A percentile compares a stretch with the other conserved stretches of the same genome.
Conservation (phyloP, 2,888 invertebrate genomes). For the Drosophila greeni region DNA sequence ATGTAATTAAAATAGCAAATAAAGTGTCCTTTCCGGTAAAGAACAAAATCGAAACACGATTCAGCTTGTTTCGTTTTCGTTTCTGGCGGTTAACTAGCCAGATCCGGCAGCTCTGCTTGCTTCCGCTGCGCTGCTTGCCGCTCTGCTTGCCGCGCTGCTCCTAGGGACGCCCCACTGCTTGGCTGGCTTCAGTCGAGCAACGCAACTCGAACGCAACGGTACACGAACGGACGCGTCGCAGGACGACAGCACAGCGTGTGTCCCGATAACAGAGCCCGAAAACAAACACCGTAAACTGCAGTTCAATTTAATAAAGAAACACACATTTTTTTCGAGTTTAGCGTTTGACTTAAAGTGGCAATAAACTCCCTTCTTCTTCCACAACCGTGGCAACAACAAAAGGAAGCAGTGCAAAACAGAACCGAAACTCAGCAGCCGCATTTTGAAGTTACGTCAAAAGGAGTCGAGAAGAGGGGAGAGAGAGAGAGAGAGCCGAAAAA, state of each 20-base stretch:
- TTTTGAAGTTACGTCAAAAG: constrained; percentile 65
- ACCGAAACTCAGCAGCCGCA: constrained; percentile 23
- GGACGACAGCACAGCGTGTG: constrained; percentile 17
- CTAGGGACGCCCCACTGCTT: constrained; percentile 1
- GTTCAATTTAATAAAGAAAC: constrained; percentile 6
- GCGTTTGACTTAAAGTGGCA: neutral
- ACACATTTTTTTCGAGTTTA: constrained; percentile 26
- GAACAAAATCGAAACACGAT: neutral
- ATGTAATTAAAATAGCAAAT: neutral
- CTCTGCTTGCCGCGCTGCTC: constrained; percentile 2
- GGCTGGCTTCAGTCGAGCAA: constrained; percentile 72
- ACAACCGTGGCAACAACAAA: constrained; percentile 1
- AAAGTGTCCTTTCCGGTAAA: too few relatives aligned
- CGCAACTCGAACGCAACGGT: constrained; percentile 73
- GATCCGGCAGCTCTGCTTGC: neutral
- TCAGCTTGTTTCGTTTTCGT: neutral
- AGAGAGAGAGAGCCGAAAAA: constrained; percentile 20
- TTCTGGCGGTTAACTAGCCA: constrained; percentile 7
- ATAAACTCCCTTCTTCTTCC: neutral
- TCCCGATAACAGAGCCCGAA: constrained; percentile 18
- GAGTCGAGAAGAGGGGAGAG: constrained; percentile 42
- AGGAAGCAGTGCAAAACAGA: constrained; percentile 14
- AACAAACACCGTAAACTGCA: constrained; percentile 30
- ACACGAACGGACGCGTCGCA: constrained; percentile 29
- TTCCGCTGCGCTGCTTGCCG: constrained; percentile 8